phyloP scores from a whole-genome alignment of 2,797 vertebrate species.

The Myotis findleyi region DNA sequence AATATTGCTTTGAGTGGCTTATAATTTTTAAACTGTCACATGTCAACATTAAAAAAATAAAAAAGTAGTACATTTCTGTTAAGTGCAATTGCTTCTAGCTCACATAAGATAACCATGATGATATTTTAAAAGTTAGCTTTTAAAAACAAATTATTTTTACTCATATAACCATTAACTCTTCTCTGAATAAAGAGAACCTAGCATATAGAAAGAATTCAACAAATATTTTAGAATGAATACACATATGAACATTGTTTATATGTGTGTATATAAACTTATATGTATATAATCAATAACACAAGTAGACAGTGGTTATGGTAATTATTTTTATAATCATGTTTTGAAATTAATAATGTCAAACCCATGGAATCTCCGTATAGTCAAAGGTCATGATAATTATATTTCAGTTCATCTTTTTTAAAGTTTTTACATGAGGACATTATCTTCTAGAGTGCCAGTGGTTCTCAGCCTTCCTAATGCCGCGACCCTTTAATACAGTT shows the following conservation, averaged over 20 bases:
- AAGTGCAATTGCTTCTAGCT: not conserved
- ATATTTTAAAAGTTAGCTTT: constrained; percentile 14
- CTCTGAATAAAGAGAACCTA: not conserved
- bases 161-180: not conserved
- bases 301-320: not conserved
- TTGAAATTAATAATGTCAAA: constrained; percentile 24
- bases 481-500: too few relatives aligned
- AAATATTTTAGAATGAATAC: constrained; percentile 28
- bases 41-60: constrained; percentile 62
- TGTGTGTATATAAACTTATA: not conserved
- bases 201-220: not conserved
- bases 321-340: not conserved
- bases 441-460: not conserved
- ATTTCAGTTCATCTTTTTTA: constrained; percentile 7
- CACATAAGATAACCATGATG: not conserved
- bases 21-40: constrained; percentile 75
- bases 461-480: too few relatives aligned
- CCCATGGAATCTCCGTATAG: not conserved
- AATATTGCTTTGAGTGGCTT: constrained; percentile 72
- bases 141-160: constrained; percentile 36
- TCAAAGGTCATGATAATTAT: not conserved
- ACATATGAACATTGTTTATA: not conserved
- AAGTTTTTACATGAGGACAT: not conserved
- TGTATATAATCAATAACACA: not conserved
- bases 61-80: constrained; percentile 56